These are phyloP conservation scores for Grantiella picta DNA, from an alignment of 2,113 vertebrate genomes.

Conservation along the genomic window DNA sequence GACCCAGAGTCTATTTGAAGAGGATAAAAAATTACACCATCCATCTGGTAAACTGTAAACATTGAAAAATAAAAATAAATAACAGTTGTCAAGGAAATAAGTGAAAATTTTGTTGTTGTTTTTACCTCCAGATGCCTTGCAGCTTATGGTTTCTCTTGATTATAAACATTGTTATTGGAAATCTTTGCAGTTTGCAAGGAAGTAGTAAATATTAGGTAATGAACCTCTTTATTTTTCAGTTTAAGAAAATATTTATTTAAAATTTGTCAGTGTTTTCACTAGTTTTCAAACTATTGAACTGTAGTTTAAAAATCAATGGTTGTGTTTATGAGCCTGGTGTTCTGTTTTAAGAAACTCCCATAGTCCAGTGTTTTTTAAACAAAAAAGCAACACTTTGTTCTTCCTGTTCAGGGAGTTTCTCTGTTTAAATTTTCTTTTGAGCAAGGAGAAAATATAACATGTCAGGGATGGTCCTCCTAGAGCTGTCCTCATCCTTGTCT, in stretches of 20 bases:
- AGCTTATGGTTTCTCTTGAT: not conserved
- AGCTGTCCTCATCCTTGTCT: not conserved
- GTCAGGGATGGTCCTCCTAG: not conserved
- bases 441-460: not conserved
- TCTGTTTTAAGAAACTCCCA: not conserved
- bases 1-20: not conserved
- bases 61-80: not conserved
- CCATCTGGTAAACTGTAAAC: constrained; percentile 11
- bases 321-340: not conserved
- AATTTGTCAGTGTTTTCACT: not conserved
- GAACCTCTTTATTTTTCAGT: not conserved
- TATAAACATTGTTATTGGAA: not conserved
- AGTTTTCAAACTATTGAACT: not conserved
- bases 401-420: not conserved
- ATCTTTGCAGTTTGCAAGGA: not conserved
- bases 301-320: not conserved
- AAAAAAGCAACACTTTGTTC: not conserved
- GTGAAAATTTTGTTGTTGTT: not conserved
- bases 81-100: constrained; percentile 7
- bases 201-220: not conserved
- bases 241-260: not conserved
- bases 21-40: not conserved
- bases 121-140: not conserved
- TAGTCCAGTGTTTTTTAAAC: not conserved
- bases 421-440: not conserved